These are phyloP conservation scores for Corella eumyota DNA, from an alignment of 23 tunicate species.

Conservation along the genomic window DNA sequence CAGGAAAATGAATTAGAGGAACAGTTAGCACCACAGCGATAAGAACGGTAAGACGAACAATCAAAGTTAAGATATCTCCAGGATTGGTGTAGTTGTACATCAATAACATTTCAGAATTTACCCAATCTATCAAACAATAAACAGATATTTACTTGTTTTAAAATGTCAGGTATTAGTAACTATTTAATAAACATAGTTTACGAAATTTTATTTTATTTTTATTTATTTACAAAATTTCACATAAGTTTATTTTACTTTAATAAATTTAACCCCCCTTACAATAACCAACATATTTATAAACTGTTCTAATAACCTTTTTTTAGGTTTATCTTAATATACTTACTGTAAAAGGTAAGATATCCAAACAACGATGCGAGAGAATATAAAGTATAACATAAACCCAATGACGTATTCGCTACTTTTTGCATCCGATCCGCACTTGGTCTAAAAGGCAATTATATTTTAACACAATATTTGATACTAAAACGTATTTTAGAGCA, in stretches of 20 bases:
- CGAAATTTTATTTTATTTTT: too few species aligned
- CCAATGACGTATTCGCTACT: conserved; percentile 88
- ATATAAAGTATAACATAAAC: conserved; percentile 69
- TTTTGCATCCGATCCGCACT: conserved; percentile 68
- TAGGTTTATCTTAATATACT: too few species aligned
- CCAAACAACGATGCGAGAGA: conserved; percentile 95
- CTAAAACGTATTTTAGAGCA: too few species aligned
- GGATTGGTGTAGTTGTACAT: conserved; percentile 93
- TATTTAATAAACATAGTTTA: too few species aligned
- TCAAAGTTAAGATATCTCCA: conserved; percentile 63
- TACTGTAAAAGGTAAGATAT: conserved; percentile 94
- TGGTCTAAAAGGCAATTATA: conserved; percentile 64
- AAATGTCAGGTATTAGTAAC: too few species aligned
- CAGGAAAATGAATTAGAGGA: conserved; percentile 94
- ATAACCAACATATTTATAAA: too few species aligned
- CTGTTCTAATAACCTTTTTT: too few species aligned
- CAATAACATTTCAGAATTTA: conserved; percentile 90
- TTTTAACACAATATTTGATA: too few species aligned
- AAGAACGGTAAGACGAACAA: conserved; percentile 87
- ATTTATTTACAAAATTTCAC: neutral
- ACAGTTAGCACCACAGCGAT: conserved; percentile 91
- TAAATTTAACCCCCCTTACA: too few species aligned
- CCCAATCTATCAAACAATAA: too few species aligned
- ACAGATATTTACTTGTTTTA: too few species aligned
- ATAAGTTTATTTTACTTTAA: neutral